Base-by-base conservation (phyloP, 2,888 invertebrate species). In the Loripinus fragilis region DNA sequence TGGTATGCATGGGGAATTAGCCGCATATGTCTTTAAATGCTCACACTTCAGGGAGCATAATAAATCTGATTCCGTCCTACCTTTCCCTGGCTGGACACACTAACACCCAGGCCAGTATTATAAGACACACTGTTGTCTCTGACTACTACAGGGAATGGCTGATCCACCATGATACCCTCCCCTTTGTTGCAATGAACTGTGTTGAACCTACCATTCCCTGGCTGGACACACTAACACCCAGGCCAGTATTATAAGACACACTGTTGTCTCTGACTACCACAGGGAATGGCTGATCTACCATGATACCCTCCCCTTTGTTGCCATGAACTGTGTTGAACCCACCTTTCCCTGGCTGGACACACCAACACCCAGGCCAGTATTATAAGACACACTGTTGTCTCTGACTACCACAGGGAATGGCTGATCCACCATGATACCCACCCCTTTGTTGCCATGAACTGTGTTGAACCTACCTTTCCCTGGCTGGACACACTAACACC, bases 371-470 rank as follows among this genome's bases (percentile, higher is more conserved):
- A 83, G 83, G 0, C 90, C 90, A 55, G 74, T 60, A 75, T 92
- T 92, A 76, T 85, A 87, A 8, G 90, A 90, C 69, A 92, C 76
- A 79, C 87, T 89, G 82, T 91, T 91, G 67, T 85, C 83, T 25
- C 80, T 76, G 12, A 92, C 75, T 2, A 85, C 42, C 8, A 89
- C 87, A 12, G 83, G 80, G 2, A 85, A 81, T 8, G 81, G 78
- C 81, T 91, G 91, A 76, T 89, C 84, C n/a, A 91, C 80, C 38
- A 70, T 80, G 42, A 92, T 78, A 20, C 91, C 92, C 33, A 88
- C 86, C 8, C 81, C 82, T 50, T 87, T 85, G 85, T 92, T 92
- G 72, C 85, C 89, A 79, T 91, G 89, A 38, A 92, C 78, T 45
- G 87, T 78, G 70, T 92, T 92, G 82, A 86, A 87, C 55, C n/a